Evolutionary conservation across 2,888 invertebrate species (phyloP).

Genomic region (Platycheirus rosarum): DNA sequence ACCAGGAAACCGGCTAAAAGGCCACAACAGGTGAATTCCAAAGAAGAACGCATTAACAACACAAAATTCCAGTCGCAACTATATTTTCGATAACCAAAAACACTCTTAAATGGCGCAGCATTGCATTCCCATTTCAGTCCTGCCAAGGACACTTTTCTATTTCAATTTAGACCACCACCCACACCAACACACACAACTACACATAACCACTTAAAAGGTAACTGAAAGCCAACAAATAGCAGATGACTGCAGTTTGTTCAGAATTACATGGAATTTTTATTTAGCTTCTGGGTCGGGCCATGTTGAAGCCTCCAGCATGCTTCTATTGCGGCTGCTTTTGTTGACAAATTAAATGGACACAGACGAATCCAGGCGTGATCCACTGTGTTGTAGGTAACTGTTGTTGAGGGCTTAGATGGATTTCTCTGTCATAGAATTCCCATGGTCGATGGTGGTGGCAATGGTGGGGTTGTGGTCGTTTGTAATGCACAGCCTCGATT

Average conservation of each 20-base stretch:
- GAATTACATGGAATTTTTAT: constrained; percentile 68
- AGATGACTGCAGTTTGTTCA: constrained; percentile 55
- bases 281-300: constrained; percentile 69
- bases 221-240: constrained; percentile 61
- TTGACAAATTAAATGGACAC: constrained; percentile 73
- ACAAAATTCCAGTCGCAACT: constrained; percentile 7
- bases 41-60: neutral
- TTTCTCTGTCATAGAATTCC: constrained; percentile 52
- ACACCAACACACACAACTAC: neutral
- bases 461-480: neutral
- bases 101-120: constrained; percentile 29
- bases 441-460: neutral
- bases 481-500: constrained; percentile 42
- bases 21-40: constrained; percentile 13
- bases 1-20: neutral
- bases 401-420: constrained; percentile 61
- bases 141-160: constrained; percentile 42
- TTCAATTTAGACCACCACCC: constrained; percentile 22
- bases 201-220: constrained; percentile 69
- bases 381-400: constrained; percentile 45
- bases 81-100: constrained; percentile 16
- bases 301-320: constrained; percentile 50
- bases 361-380: constrained; percentile 69
- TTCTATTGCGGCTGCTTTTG: constrained; percentile 41
- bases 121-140: constrained; percentile 31